Conservation (phyloP, 1,140 invertebrate genomes). For the Lucilia sericata region DNA sequence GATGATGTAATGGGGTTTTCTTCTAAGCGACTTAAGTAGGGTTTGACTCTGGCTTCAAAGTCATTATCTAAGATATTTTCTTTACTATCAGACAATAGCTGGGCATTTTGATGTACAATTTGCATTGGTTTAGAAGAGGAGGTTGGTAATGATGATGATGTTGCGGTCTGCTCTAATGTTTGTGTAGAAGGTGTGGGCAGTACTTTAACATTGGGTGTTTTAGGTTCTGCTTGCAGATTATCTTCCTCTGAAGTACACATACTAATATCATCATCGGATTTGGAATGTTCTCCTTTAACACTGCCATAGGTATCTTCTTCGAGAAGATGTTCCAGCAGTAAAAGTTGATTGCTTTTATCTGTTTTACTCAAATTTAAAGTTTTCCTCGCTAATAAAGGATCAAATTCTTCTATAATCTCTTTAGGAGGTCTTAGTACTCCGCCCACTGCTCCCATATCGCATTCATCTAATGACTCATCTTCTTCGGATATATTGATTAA, state of each 20-base stretch:
- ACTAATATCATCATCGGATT: constrained; percentile 59
- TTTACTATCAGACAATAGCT: constrained; percentile 59
- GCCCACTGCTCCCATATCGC: constrained; percentile 53
- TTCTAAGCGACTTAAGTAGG: constrained; percentile 54
- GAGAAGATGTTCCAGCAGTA: constrained; percentile 63
- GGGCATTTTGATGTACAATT: constrained; percentile 65
- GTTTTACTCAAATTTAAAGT: constrained; percentile 52
- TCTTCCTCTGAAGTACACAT: constrained; percentile 65
- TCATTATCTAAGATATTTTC: constrained; percentile 57
- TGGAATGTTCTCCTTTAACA: constrained; percentile 51
- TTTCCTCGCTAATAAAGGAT: constrained; percentile 58
- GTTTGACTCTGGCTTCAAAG: constrained; percentile 51
- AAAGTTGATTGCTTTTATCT: constrained; percentile 65
- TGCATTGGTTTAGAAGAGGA: constrained; percentile 46
- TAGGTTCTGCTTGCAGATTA: constrained; percentile 47
- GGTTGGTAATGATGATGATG: background rate
- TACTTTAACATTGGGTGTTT: constrained; percentile 33
- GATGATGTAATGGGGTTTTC: constrained; percentile 48
- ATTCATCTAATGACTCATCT: constrained; percentile 41
- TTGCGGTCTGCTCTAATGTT: background rate
- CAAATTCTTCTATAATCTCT: constrained; percentile 64
- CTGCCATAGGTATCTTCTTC: constrained; percentile 65
- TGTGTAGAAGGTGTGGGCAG: constrained; percentile 41
- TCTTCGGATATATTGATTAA: constrained; percentile 24
- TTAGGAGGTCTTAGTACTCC: constrained; percentile 45